Evolutionary conservation across 2,797 vertebrate genomes (phyloP).

Genomic region (Pyrocephalus nanus): DNA sequence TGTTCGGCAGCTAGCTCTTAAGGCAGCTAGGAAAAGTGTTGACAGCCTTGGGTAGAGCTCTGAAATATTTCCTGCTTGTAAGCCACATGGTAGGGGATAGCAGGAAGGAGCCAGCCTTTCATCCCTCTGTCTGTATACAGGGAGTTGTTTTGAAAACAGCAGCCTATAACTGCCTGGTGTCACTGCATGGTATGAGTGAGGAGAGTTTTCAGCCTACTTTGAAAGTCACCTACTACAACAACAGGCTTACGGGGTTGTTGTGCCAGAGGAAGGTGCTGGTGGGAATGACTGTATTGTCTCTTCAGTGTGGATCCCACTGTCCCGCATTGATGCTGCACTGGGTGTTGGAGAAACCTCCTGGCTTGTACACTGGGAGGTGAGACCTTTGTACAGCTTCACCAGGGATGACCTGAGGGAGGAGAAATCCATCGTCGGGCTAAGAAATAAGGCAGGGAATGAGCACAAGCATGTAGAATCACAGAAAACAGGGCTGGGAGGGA

Average conservation of each 20-base stretch:
- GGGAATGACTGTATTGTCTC: constrained; percentile 78
- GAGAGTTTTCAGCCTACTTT: neutral
- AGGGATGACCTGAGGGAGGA: constrained; percentile 84
- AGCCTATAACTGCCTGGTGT: neutral
- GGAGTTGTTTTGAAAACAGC: neutral
- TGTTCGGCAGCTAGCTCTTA: neutral
- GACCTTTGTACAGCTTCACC: constrained; percentile 88
- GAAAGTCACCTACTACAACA: neutral
- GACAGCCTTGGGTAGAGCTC: neutral
- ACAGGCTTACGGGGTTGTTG: constrained; percentile 77
- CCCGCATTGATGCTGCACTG: constrained; percentile 72
- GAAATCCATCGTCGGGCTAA: constrained; percentile 61
- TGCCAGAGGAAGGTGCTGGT: constrained; percentile 70
- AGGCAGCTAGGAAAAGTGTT: neutral
- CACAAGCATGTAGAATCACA: constrained; percentile 30
- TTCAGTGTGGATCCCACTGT: constrained; percentile 82
- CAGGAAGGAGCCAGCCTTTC: neutral
- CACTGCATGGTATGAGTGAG: neutral
- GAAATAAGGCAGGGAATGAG: constrained; percentile 64
- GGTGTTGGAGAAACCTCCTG: constrained; percentile 76
- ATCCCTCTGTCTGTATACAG: neutral
- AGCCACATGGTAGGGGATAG: neutral
- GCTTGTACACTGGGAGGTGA: constrained; percentile 79
- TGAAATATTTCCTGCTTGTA: neutral
- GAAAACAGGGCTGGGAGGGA: constrained; percentile 36